A percentile compares a stretch with the other conserved stretches of the same genome.
Evolutionary conservation across 2,797 vertebrate genomes (phyloP).

Genomic region (Tinamus major): DNA sequence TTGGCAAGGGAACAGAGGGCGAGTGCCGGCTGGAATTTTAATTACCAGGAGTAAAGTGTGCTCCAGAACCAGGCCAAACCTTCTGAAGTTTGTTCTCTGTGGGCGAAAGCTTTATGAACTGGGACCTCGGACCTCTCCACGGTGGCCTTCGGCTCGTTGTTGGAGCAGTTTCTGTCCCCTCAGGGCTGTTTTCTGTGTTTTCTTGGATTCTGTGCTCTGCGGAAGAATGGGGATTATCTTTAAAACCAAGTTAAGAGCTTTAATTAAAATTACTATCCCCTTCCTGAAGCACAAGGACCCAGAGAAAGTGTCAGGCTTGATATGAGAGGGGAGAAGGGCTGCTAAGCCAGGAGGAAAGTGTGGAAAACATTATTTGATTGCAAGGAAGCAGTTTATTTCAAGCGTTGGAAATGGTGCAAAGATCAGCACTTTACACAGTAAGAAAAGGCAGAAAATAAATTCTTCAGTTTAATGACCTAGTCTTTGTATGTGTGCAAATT

Average conservation of each 20-base stretch:
- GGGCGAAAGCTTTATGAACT: neutral
- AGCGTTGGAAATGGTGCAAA: neutral
- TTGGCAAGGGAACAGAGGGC: neutral
- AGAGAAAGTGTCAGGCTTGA: neutral
- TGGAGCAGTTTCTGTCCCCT: neutral
- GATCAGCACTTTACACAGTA: neutral
- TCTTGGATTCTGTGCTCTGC: neutral
- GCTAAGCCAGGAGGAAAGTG: neutral
- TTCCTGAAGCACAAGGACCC: neutral
- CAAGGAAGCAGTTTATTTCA: neutral
- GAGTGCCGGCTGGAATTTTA: neutral
- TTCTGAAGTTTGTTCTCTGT: neutral
- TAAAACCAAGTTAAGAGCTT: neutral
- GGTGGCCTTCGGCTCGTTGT: neutral
- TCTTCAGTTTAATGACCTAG: constrained; percentile 1
- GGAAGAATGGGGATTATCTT: neutral
- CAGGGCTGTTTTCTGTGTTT: neutral
- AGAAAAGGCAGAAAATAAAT: constrained; percentile 28
- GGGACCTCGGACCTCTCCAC: neutral
- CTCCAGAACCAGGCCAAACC: neutral
- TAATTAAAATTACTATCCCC: neutral
- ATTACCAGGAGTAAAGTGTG: neutral
- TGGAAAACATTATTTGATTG: neutral
- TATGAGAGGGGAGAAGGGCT: neutral
- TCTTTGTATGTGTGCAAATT: constrained; percentile 48